Evolutionary conservation across 2,113 vertebrate genomes (phyloP).

Genomic region (Prionailurus bengalensis): DNA sequence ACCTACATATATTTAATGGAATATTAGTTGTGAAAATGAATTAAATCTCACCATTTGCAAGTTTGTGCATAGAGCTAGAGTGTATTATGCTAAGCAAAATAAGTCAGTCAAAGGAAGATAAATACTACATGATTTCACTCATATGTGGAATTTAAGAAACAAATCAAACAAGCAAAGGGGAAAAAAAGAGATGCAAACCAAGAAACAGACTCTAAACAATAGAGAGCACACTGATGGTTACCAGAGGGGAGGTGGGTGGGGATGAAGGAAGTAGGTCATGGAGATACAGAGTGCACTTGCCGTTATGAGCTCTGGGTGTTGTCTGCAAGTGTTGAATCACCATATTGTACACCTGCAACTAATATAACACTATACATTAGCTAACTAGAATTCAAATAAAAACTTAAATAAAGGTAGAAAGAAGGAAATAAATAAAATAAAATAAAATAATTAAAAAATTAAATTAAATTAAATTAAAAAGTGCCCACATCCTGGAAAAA

Average conservation of each 20-base stretch:
- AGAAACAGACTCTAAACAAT: background rate
- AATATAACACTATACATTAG: background rate
- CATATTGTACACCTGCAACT: background rate
- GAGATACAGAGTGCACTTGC: rapidly evolving
- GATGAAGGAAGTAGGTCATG: background rate
- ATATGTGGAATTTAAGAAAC: no score
- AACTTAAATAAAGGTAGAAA: background rate
- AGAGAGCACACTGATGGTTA: background rate
- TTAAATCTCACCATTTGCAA: background rate
- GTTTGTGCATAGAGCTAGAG: no score
- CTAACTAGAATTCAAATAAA: background rate
- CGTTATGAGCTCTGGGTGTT: background rate
- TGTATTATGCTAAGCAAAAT: no score
- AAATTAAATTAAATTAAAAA: background rate
- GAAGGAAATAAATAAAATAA: background rate
- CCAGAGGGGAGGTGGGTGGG: background rate
- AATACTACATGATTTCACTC: no score
- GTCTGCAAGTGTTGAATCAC: background rate
- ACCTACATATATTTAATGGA: background rate
- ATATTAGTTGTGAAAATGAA: background rate
- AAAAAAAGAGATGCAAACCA: background rate
- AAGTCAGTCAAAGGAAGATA: no score
- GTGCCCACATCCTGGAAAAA: background rate
- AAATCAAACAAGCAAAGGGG: background rate
- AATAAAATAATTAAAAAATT: no score